Evolutionary conservation across 2,113 vertebrate species (phyloP), one percentile per base, ranked within the genome.

Genomic region (Eolophus roseicapilla): DNA sequence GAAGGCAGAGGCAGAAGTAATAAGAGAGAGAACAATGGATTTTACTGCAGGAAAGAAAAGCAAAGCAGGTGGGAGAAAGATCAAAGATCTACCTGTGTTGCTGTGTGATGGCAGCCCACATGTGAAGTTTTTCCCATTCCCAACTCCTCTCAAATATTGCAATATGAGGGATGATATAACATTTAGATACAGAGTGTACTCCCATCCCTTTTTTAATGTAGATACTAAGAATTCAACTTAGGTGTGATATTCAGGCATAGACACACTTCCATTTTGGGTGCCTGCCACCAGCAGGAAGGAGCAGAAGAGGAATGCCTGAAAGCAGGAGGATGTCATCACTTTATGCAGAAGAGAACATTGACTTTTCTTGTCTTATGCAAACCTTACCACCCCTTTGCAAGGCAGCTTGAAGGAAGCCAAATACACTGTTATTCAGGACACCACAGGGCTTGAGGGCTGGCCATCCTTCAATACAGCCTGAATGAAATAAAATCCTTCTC

Each of bases 391-490:
- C 14, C 14, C n/a, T 86, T 89, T 55, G 53, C 64, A 57, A 1
- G 14, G 44, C 35, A 74, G 7, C 33, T 70, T 57, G 43, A 44
- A 59, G 23, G 39, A n/a, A 85, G 7, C 5, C 0, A 0, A 41
- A 21, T 3, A 16, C 3, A 2, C 19, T 44, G 37, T 16, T 68
- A 33, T 4, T 20, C 35, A 77, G 41, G 29, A 24, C 20, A 33
- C 24, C 41, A 62, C 7, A 70, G 27, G 27, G 25, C 24, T 50
- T 31, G 12, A 39, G 29, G 7, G 3, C 17, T 67, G 24, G 8
- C 12, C 31, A 46, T 4, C 17, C 25, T 79, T 31, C 25, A 41
- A 0, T 2, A 49, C 1, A 0, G 6, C 28, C 62, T 55, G 43
- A 71, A 78, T 8, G 7, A 81, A 86, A 69, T 27, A 6, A 89